Percentiles rank a stretch among this genome's conserved stretches.
Evolutionary conservation across 2,113 vertebrate species (phyloP).

Genomic region (Poeciliopsis retropinna): DNA sequence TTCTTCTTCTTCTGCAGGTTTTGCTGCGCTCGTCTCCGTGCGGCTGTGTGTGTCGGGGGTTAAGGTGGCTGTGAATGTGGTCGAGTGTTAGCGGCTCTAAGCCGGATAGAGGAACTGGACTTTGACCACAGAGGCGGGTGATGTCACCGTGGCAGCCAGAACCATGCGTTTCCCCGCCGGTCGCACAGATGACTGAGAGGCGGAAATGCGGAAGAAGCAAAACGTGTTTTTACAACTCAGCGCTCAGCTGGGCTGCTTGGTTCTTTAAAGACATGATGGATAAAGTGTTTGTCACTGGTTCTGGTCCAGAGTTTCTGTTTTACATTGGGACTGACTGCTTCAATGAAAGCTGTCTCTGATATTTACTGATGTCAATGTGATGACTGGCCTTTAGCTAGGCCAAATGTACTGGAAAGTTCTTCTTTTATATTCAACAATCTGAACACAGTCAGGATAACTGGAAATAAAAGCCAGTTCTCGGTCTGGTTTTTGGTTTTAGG

Average conservation of each 20-base stretch:
- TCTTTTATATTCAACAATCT: no score
- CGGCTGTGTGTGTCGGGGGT: constrained; percentile 34
- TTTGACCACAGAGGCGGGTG: constrained; percentile 81
- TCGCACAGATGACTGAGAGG: not conserved
- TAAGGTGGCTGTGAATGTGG: constrained; percentile 47
- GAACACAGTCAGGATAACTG: no score
- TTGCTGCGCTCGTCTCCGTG: not conserved
- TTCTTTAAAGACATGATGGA: constrained; percentile 32
- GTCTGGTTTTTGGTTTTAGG: no score
- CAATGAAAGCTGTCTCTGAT: not conserved
- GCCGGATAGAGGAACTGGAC: constrained; percentile 82
- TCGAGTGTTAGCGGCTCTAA: constrained; percentile 55
- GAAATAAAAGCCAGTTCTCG: no score
- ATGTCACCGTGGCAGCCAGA: constrained; percentile 76
- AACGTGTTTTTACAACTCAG: constrained; percentile 41
- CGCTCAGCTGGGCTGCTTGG: constrained; percentile 54
- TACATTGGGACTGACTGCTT: no score
- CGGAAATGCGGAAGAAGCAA: constrained; percentile 8
- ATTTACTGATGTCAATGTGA: not conserved
- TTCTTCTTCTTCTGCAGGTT: constrained; percentile 25
- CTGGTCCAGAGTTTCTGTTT: not conserved
- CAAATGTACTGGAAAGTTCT: no score
- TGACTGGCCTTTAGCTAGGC: no score
- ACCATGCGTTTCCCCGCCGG: constrained; percentile 64
- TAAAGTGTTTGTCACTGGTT: not conserved